Evolutionary conservation across 2,888 invertebrate genomes (phyloP), one percentile per base, ranked within the genome.

Genomic region (Thalpophila matura): DNA sequence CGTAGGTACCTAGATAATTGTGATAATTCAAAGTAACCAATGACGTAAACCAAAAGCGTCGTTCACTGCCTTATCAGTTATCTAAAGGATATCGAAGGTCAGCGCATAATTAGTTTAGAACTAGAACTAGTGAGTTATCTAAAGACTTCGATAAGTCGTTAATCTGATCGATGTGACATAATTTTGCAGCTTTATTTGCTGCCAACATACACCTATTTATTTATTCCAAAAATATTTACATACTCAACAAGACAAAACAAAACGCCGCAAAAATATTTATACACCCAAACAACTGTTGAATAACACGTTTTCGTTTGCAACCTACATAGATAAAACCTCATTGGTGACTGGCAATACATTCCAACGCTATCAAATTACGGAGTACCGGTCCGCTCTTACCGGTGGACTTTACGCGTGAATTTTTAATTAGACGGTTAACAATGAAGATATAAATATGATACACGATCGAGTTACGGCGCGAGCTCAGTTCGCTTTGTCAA

Each of bases 281-380:
- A 42, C 68, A 80, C 70, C 78, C 74, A 83, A 85, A 84, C 83
- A 83, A 79, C 81, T 80, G 64, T 84, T 82, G 80, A 85, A 86
- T 86, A 86, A 87, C 86, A 86, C 74, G 83, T 89, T 80, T 86
- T 83, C 77, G 81, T 82, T 85, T 79, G 82, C 87, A 88, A 86
- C 87, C 89, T 84, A 89, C 85, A 87, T 86, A 90, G 87, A 88
- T 88, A 87, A 81, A 87, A 80, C 82, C 78, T 83, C 80, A 80
- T 79, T 81, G 80, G 81, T 81, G 79, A 80, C 78, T 86, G 81
- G 86, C 84, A 85, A 86, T 82, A 84, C 81, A 89, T 88, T 85
- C 86, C 88, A 79, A 83, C 62, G 80, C 85, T 87, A 88, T 89
- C 86, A 79, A 85, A 80, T 90, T 88, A 87, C 86, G 77, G 61